Base-by-base conservation (phyloP, 2,888 invertebrate genomes). In the Eristalinus aeneus region DNA sequence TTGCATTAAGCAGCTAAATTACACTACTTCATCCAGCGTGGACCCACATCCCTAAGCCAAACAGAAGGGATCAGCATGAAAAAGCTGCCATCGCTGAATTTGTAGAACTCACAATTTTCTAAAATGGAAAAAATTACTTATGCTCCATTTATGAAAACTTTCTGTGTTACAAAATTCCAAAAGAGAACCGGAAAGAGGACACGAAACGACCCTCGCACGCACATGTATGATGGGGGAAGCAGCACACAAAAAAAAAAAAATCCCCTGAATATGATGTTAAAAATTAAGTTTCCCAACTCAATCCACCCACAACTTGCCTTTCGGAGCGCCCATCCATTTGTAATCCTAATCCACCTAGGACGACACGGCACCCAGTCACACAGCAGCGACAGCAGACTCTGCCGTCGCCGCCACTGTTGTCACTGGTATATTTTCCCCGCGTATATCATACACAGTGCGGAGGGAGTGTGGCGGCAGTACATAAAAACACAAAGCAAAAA, bases 41-140 rank as follows among this genome's bases (percentile, higher is more conserved):
- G n/a, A 1, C 16, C 39, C n/a, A 16, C 16, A 16, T 23, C 11
- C 39, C 36, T 20, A 22, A 61, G 23, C 77, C 86, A 86, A 67
- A 27, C 12, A 32, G 4, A 56, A 56, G 39, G 39, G 32, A 54
- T 16, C 54, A 79, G 32, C 54, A 64, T n/a, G 32, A 68, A 71
- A 76, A 77, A 76, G 67, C 53, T 65, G 56, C 68, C 65, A 65
- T 65, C 36, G 10, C 79, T 74, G 69, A 84, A 83, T 84, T 61
- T 34, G 16, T 68, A 58, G 46, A 65, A 58, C 58, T 85, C 61
- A 76, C 82, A 86, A 86, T 86, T 86, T 86, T 78, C 64, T 86
- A 82, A 82, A 86, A 82, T 78, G 82, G 77, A 56, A 74, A n/a
- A 86, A 74, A 86, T 86, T 86, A 86, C 82, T 82, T 82, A 82